These are phyloP conservation scores for Trissolcus brochymenae DNA, from an alignment of 2,888 invertebrate genomes.

Conservation along the genomic window DNA sequence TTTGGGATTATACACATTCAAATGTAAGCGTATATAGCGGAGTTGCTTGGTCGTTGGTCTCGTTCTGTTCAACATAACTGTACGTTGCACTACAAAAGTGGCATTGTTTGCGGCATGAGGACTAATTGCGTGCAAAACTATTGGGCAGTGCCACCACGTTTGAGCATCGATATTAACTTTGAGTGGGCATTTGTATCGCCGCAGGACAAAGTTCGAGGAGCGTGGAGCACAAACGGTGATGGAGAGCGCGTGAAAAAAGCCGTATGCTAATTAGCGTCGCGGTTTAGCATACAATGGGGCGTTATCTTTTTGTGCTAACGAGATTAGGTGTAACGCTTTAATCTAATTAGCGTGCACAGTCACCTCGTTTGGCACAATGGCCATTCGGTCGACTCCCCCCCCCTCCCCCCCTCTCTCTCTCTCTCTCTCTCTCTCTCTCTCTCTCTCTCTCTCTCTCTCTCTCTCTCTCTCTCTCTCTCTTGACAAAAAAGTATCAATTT, in stretches of 20 bases:
- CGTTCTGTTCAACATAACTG: slow-evolving; percentile 20
- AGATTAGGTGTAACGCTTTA: slow-evolving; percentile 51
- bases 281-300: slow-evolving; percentile 44
- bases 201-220: neutral
- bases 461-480: too few species aligned
- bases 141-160: slow-evolving; percentile 3
- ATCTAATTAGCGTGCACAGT: slow-evolving; percentile 43
- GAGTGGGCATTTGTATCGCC: neutral
- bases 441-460: neutral
- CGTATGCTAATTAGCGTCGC: slow-evolving; percentile 31
- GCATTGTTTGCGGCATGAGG: slow-evolving; percentile 21
- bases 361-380: slow-evolving; percentile 29
- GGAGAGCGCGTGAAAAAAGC: slow-evolving; percentile 30
- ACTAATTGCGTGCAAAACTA: slow-evolving; percentile 1
- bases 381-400: slow-evolving; percentile 3
- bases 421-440: too few species aligned
- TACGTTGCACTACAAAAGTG: slow-evolving; percentile 25
- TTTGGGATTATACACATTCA: neutral
- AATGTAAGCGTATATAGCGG: neutral
- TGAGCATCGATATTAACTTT: slow-evolving; percentile 19
- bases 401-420: neutral
- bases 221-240: neutral
- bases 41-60: slow-evolving; percentile 10
- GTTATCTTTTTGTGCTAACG: slow-evolving; percentile 48
- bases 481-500: slow-evolving; percentile 15